phyloP scores from a whole-genome alignment of 2,113 vertebrate species.

The Oreochromis spilurus region DNA sequence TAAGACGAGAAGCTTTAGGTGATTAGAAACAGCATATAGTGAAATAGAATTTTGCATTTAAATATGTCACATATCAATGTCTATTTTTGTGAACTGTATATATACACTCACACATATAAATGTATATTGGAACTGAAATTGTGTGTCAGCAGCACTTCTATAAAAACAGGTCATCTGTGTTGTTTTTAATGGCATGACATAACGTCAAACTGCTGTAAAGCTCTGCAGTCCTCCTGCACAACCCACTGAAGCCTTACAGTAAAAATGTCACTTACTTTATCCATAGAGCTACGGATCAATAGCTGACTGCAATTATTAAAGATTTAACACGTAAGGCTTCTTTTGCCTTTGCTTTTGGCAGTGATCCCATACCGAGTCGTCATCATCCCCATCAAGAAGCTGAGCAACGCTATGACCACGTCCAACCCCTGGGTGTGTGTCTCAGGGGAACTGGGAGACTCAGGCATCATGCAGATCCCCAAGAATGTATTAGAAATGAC shows the following conservation, averaged over 20 bases:
- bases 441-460: conserved; percentile 88
- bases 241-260: neutral
- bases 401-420: conserved; percentile 91
- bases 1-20: neutral
- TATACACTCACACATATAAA: neutral
- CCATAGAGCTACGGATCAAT: neutral
- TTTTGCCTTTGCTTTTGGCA: conserved; percentile 30
- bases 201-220: neutral
- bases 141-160: neutral
- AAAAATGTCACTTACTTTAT: neutral
- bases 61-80: neutral
- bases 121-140: neutral
- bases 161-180: neutral
- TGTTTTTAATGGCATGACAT: neutral
- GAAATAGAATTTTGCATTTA: neutral
- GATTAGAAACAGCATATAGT: neutral
- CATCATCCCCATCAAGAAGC: conserved; percentile 91
- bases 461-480: conserved; percentile 88
- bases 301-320: neutral
- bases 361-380: conserved; percentile 91
- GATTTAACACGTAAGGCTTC: neutral
- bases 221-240: neutral
- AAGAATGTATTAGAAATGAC: conserved; percentile 94
- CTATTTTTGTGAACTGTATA: neutral
- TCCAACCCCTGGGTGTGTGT: conserved; percentile 95